Conservation (phyloP, 2,888 invertebrate species). For the Blera fallax region DNA sequence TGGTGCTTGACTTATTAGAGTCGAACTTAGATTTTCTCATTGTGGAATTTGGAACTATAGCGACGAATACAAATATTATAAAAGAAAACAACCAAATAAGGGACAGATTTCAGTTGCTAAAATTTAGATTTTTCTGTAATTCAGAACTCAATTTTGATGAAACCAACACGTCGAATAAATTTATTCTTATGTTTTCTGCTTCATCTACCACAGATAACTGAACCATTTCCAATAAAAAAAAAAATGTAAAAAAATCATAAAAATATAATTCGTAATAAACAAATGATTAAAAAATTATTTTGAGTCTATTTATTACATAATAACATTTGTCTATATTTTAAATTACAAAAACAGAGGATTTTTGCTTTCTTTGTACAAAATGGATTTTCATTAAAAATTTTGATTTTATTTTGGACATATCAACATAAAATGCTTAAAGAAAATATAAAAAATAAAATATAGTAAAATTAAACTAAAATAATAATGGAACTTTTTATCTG, state of each 20-base stretch:
- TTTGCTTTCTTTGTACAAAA: conserved; percentile 44
- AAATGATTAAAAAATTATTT: conserved; percentile 7
- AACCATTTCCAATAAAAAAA: background rate
- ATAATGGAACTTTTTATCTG: conserved; percentile 20
- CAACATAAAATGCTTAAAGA: conserved; percentile 38
- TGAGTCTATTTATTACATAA: conserved; percentile 51
- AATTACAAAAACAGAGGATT: conserved; percentile 34
- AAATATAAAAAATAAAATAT: conserved; percentile 28
- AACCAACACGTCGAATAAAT: no score
- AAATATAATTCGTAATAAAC: background rate
- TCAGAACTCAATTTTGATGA: no score
- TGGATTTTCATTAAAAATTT: conserved; percentile 30
- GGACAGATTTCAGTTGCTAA: no score
- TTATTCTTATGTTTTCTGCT: no score
- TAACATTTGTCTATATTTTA: conserved; percentile 36
- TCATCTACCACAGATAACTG: background rate
- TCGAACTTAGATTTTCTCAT: no score
- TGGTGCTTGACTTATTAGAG: no score
- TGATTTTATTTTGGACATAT: conserved; percentile 43
- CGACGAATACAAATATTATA: no score
- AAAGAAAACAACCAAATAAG: no score
- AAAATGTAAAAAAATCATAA: background rate
- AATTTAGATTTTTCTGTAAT: no score
- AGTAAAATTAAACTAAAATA: conserved; percentile 41
- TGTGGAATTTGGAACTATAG: no score